Conservation (phyloP, 2,113 vertebrate genomes). For the Semicossyphus pulcher region DNA sequence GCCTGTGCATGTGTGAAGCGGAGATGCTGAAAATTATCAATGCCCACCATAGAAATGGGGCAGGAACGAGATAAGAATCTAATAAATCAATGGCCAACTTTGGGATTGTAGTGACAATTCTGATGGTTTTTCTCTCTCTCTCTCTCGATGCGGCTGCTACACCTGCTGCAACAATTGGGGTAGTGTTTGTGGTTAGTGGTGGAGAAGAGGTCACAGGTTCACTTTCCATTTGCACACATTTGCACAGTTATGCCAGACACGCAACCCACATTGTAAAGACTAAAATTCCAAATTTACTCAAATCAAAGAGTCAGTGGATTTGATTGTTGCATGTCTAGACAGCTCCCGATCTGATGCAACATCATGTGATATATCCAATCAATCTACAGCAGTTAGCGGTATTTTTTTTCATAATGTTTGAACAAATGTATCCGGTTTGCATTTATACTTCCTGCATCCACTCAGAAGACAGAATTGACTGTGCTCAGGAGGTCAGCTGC, state of each 20-base stretch:
- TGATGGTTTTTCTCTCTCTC: conserved; percentile 39
- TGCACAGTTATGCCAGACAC: conserved; percentile 36
- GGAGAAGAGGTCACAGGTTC: conserved; percentile 61
- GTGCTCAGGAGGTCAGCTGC: conserved; percentile 20
- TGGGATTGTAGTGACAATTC: conserved; percentile 39
- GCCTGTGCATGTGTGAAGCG: conserved; percentile 76
- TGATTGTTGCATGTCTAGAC: background rate
- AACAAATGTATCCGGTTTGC: conserved; percentile 8
- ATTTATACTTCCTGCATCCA: conserved; percentile 8
- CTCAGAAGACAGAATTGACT: background rate
- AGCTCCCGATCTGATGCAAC: background rate
- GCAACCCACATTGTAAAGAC: background rate
- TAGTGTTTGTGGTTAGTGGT: conserved; percentile 43
- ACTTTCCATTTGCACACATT: conserved; percentile 47
- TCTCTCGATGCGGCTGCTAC: conserved; percentile 20
- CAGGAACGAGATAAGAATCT: conserved; percentile 59
- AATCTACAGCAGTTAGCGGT: background rate
- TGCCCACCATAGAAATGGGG: conserved; percentile 49
- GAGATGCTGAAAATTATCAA: conserved; percentile 61
- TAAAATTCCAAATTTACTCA: background rate
- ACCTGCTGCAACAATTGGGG: conserved; percentile 66
- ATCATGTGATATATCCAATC: background rate
- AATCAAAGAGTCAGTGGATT: background rate
- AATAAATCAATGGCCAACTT: conserved; percentile 57
- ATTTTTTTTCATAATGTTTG: background rate